These are phyloP conservation scores for Cantharis rustica DNA, from an alignment of 2,888 invertebrate species.

Conservation along the genomic window DNA sequence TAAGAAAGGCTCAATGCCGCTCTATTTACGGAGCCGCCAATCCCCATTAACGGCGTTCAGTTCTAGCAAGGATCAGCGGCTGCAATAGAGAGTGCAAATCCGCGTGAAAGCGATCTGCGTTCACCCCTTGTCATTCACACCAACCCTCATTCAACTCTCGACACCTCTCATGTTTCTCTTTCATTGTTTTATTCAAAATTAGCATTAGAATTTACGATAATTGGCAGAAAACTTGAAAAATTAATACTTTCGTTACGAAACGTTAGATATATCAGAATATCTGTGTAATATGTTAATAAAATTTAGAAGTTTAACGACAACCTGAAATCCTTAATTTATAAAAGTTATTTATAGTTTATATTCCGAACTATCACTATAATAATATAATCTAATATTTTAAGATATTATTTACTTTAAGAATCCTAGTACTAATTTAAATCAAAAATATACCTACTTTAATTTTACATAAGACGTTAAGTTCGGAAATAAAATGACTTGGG, in stretches of 20 bases:
- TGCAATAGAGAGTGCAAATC: conserved; percentile 50
- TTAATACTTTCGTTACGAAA: neutral
- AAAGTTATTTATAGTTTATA: neutral
- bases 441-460: conserved; percentile 25
- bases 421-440: neutral
- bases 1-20: conserved; percentile 56
- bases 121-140: conserved; percentile 43
- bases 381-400: neutral
- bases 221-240: neutral
- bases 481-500: conserved; percentile 45
- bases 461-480: conserved; percentile 44
- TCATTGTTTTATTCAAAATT: conserved; percentile 16
- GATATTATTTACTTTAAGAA: neutral
- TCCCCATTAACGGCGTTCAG: conserved; percentile 55
- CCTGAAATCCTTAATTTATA: neutral
- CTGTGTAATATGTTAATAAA: neutral
- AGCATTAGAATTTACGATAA: conserved; percentile 8
- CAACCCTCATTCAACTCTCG: conserved; percentile 32
- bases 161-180: conserved; percentile 20
- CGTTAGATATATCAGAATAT: neutral
- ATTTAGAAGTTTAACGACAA: neutral
- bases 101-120: conserved; percentile 53
- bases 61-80: conserved; percentile 49
- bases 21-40: conserved; percentile 57
- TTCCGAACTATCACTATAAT: too few relatives aligned